These are phyloP conservation scores for Dryas iulia DNA, from an alignment of 1,140 invertebrate species.

Conservation along the genomic window DNA sequence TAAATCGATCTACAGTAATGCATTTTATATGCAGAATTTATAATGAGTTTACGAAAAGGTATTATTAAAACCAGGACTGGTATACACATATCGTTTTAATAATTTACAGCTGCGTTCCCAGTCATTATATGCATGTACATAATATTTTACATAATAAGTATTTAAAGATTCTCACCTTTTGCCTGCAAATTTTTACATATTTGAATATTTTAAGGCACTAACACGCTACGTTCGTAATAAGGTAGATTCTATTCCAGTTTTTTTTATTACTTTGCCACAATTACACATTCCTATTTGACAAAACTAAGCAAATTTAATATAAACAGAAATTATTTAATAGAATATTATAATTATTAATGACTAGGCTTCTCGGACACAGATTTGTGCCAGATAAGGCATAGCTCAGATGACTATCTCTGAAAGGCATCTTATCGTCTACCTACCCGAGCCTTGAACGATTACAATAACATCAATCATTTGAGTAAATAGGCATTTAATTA, in stretches of 20 bases:
- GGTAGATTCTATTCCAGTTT: too few relatives aligned
- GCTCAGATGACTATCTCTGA: conserved; percentile 22
- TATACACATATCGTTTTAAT: too few relatives aligned
- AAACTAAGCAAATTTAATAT: background rate
- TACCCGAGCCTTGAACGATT: conserved; percentile 23
- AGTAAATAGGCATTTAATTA: conserved; percentile 1
- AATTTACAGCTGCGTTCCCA: background rate
- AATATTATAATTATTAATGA: conserved; percentile 27
- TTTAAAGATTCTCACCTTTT: background rate
- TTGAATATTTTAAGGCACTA: background rate
- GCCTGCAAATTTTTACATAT: background rate
- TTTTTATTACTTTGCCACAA: background rate
- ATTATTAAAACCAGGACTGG: background rate
- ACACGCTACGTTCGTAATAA: background rate
- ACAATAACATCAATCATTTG: conserved; percentile 17
- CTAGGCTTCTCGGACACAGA: conserved; percentile 17
- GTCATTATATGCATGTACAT: background rate
- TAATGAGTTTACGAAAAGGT: conserved; percentile 10
- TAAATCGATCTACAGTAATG: conserved; percentile 7
- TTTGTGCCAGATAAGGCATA: conserved; percentile 23
- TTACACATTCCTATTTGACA: background rate
- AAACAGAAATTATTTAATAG: background rate
- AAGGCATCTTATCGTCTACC: conserved; percentile 28
- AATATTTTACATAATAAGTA: background rate
- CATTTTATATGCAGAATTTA: conserved; percentile 24